Percentiles rank a stretch among this genome's conserved stretches.
Conservation (phyloP, 2,888 invertebrate genomes). For the Tridacna crocea region DNA sequence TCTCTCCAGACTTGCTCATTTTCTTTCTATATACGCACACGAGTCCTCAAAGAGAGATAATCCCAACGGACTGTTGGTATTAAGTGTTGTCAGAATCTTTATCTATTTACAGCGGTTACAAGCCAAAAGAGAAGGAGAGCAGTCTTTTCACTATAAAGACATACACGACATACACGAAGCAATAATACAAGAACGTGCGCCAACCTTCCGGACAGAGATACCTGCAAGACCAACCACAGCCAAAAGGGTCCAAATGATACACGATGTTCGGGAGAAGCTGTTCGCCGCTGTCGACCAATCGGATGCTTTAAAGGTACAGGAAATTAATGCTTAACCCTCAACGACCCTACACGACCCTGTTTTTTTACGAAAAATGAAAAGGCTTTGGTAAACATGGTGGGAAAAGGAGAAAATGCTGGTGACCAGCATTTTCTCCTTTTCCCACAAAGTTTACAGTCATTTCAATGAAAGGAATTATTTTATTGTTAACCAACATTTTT, state of each 20-base stretch:
- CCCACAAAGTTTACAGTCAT: too few species aligned
- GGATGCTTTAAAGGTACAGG: conserved; percentile 16
- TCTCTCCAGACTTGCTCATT: too few species aligned
- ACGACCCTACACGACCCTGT: not conserved
- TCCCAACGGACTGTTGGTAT: too few species aligned
- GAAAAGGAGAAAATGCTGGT: too few species aligned
- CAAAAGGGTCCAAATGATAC: conserved; percentile 14
- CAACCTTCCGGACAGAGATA: conserved; percentile 1
- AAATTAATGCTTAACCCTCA: not conserved
- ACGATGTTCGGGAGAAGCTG: conserved; percentile 44
- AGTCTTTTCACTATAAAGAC: not conserved
- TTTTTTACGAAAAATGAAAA: not conserved
- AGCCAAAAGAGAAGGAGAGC: conserved; percentile 9
- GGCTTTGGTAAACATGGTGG: too few species aligned
- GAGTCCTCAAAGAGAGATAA: too few species aligned
- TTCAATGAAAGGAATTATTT: too few species aligned
- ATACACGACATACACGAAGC: conserved; percentile 11
- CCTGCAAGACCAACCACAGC: conserved; percentile 42
- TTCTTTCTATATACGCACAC: too few species aligned
- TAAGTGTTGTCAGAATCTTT: not conserved
- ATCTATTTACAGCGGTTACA: conserved; percentile 15
- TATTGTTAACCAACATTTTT: too few species aligned
- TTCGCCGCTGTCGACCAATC: conserved; percentile 41
- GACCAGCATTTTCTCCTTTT: too few species aligned
- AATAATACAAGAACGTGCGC: conserved; percentile 21